Percentiles rank a stretch among this genome's conserved stretches.
phyloP scores from a whole-genome alignment of 2,797 vertebrate species.

The Bufotes viridis region DNA sequence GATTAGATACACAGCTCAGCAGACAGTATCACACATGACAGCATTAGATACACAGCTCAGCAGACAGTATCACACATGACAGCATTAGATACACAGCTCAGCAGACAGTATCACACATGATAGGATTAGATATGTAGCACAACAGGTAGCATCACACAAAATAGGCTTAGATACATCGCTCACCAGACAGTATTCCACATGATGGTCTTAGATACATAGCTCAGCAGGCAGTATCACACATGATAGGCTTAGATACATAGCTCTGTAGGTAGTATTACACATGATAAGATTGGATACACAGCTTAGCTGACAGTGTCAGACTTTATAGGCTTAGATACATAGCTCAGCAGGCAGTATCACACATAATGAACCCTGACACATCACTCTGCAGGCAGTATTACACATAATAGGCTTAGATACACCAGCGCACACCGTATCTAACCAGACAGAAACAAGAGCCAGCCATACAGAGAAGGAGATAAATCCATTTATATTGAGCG shows the following conservation, averaged over 20 bases:
- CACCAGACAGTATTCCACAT: neutral
- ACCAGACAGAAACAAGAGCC: neutral
- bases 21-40: no score
- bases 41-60: no score
- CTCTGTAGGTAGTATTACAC: neutral
- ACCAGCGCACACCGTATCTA: neutral
- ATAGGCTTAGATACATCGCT: neutral
- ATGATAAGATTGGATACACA: neutral
- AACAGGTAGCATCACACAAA: neutral
- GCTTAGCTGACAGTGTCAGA: neutral
- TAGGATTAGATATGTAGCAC: no score
- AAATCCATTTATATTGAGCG: neutral
- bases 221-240: neutral
- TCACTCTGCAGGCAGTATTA: neutral
- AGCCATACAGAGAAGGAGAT: neutral
- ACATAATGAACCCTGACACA: neutral
- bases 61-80: no score
- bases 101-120: no score
- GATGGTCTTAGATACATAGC: neutral
- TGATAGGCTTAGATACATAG: neutral
- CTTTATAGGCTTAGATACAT: neutral
- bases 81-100: no score
- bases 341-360: neutral
- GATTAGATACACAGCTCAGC: no score
- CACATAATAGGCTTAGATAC: neutral